Percentiles rank a stretch among this genome's conserved stretches.
These are phyloP conservation scores for Ceyx cyanopectus DNA, from an alignment of 2,113 vertebrate genomes.

Conservation along the genomic window DNA sequence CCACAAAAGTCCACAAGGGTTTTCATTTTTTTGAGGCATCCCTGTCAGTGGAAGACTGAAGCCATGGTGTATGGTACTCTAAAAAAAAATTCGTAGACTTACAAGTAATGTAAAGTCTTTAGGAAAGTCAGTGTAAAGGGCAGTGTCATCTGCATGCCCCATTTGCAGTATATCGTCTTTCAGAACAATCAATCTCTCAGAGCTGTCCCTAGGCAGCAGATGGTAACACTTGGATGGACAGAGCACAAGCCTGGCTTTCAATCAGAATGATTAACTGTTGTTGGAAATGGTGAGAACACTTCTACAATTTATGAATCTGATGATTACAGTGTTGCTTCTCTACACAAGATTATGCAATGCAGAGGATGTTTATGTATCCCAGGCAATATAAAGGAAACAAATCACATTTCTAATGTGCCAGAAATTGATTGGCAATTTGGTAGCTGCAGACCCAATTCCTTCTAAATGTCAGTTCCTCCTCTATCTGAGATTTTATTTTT, in stretches of 20 bases:
- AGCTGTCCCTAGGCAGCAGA: not conserved
- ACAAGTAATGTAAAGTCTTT: not conserved
- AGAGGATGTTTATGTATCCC: not conserved
- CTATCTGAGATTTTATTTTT: not conserved
- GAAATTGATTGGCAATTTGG: not conserved
- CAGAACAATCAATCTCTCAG: slow-evolving; percentile 33
- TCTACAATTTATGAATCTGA: not conserved
- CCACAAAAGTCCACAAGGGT: not conserved
- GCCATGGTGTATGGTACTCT: not conserved
- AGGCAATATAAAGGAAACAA: not conserved
- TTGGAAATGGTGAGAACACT: not conserved
- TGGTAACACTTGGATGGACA: not conserved
- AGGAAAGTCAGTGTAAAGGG: slow-evolving; percentile 29
- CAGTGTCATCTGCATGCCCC: not conserved
- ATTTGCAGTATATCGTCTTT: slow-evolving; percentile 26
- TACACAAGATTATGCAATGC: not conserved
- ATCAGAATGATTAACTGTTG: not conserved
- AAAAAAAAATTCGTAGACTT: not conserved
- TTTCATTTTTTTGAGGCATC: not conserved
- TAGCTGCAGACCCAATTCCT: not conserved
- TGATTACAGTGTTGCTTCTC: not conserved
- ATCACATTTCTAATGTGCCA: not conserved
- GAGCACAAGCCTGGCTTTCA: not conserved
- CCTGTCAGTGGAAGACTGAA: not conserved
- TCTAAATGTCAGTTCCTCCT: not conserved